Evolutionary conservation across 2,888 invertebrate species (phyloP), one percentile per base, ranked within the genome.

Genomic region (Choristoneura rosaceana): DNA sequence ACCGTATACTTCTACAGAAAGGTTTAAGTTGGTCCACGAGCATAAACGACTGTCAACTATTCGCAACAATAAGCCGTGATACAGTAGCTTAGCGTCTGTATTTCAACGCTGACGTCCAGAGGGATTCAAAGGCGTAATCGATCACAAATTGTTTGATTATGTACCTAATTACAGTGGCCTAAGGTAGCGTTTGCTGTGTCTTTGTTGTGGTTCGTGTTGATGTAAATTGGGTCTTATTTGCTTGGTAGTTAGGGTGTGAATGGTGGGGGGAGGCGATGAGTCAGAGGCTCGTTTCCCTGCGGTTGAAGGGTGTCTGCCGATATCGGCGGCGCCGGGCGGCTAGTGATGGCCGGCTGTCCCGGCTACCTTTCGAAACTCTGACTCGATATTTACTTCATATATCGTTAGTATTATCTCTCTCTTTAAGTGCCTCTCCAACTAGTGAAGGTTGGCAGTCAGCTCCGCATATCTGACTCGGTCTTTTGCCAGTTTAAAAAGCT

Each of bases 71-170:
- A 70, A 79, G 77, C 83, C 75, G 75, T 81, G 79, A 75, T 58
- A 65, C 77, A 52, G 74, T 77, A 71, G 62, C 25, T 59, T 76
- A 81, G 74, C 77, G 80, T 81, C 75, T 74, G 81, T 83, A 81
- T 84, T 85, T 83, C 78, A 82, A 79, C 69, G 64, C 62, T 45
- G 65, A 59, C 66, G 58, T 68, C 71, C 65, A 67, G 71, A 62
- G 67, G 74, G 73, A 76, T 79, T 77, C 78, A 80, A 77, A 74
- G 78, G 79, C 78, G 75, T 85, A 84, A 89, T 89, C 85, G 85
- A 85, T 86, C 82, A 82, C 86, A 87, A 88, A 86, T 87, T 84
- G 84, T 86, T 88, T 85, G 81, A 88, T 87, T 86, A 84, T 85
- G 81, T 82, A 84, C 84, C 84, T 87, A 90, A 90, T 89, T 87